Conservation (phyloP, 1,140 invertebrate genomes). For the Sycobia sp. region DNA sequence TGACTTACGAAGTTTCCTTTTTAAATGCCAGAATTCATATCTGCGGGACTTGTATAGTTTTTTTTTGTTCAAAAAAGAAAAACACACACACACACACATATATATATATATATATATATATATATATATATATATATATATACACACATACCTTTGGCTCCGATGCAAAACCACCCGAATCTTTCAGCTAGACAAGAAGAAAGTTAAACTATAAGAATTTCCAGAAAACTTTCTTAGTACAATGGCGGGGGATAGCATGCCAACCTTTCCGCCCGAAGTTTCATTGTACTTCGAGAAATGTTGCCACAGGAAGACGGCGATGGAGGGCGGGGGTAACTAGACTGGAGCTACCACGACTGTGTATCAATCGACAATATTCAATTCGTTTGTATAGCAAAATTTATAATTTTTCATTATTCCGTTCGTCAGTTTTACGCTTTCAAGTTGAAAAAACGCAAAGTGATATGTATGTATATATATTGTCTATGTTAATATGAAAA, state of each 20-base stretch:
- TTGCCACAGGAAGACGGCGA: not conserved
- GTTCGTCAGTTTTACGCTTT: not conserved
- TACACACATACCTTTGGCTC: slow-evolving; percentile 8
- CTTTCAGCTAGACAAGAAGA: slow-evolving; percentile 13
- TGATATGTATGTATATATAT: too few species aligned
- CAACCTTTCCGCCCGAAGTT: not conserved
- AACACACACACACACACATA: too few species aligned
- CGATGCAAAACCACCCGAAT: slow-evolving; percentile 25
- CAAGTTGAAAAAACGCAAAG: too few species aligned
- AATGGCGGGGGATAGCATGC: too few species aligned
- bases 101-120: too few species aligned
- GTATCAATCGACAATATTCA: not conserved
- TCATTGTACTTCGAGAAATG: slow-evolving; percentile 2
- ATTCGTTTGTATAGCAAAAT: slow-evolving; percentile 17
- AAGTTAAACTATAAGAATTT: slow-evolving; percentile 21
- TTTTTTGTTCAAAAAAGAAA: too few species aligned
- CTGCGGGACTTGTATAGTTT: too few species aligned
- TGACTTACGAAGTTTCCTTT: too few species aligned
- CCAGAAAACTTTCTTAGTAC: slow-evolving; percentile 21
- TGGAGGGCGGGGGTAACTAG: too few species aligned
- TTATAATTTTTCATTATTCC: slow-evolving; percentile 5
- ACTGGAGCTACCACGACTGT: slow-evolving; percentile 9
- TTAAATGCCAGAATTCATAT: too few species aligned
- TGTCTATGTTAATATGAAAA: too few species aligned
- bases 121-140: too few species aligned